phyloP scores from a whole-genome alignment of 2,113 vertebrate genomes.

The Okapia johnstoni region DNA sequence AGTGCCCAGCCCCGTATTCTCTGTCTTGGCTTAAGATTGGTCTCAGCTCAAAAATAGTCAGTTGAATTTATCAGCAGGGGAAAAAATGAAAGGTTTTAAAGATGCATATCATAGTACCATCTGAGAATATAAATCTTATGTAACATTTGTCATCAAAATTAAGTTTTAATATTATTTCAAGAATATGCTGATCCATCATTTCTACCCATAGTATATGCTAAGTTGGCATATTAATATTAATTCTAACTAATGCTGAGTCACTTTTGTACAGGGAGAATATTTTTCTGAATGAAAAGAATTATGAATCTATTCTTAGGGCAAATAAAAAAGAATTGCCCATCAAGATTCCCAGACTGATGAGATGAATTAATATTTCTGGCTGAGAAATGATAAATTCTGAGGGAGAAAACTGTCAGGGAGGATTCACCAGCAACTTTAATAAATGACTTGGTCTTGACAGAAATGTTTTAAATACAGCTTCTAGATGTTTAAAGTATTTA shows the following conservation, averaged over 20 bases:
- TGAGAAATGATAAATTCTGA: slow-evolving; percentile 48
- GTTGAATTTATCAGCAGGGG: slow-evolving; percentile 7
- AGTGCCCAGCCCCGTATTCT: background rate
- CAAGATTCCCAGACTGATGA: slow-evolving; percentile 52
- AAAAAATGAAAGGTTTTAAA: slow-evolving; percentile 15
- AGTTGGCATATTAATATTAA: slow-evolving; percentile 58
- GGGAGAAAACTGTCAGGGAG: slow-evolving; percentile 58
- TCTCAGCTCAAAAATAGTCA: background rate
- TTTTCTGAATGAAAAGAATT: slow-evolving; percentile 62
- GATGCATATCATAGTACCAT: background rate
- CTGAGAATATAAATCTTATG: slow-evolving; percentile 20
- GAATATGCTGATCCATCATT: slow-evolving; percentile 53
- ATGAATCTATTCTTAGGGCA: slow-evolving; percentile 62
- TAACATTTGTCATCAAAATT: slow-evolving; percentile 42
- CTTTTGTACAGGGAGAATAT: slow-evolving; percentile 61
- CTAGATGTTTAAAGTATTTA: slow-evolving; percentile 37
- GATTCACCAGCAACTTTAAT: slow-evolving; percentile 15
- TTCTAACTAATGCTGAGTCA: slow-evolving; percentile 66
- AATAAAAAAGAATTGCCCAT: slow-evolving; percentile 60
- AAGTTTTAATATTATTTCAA: slow-evolving; percentile 17
- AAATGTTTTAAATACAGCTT: slow-evolving; percentile 58
- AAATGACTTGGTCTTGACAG: slow-evolving; percentile 30
- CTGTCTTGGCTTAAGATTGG: background rate
- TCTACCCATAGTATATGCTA: slow-evolving; percentile 39
- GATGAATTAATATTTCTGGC: slow-evolving; percentile 57